phyloP scores from a whole-genome alignment of 2,888 invertebrate species.

The Xylocampa areola region DNA sequence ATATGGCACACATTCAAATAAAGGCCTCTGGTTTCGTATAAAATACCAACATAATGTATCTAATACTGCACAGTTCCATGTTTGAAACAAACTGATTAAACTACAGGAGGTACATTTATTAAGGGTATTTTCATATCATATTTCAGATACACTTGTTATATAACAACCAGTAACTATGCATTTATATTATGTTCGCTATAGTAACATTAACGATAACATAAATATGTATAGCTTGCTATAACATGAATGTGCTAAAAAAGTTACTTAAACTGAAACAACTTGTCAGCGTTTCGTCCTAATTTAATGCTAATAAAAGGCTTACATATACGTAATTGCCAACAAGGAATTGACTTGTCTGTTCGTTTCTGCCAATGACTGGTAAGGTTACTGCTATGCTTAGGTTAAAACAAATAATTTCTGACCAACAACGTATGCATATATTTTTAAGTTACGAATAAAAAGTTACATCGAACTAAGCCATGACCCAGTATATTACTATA shows the following conservation, averaged over 20 bases:
- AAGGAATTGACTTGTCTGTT: slow-evolving; percentile 2
- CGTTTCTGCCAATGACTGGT: slow-evolving; percentile 2
- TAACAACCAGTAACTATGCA: slow-evolving; percentile 39
- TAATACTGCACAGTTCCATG: no score
- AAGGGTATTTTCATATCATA: no score
- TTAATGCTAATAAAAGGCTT: slow-evolving; percentile 9
- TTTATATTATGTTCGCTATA: slow-evolving; percentile 26
- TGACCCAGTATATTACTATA: slow-evolving; percentile 56
- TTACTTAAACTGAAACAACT: slow-evolving; percentile 22
- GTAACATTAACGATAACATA: slow-evolving; percentile 7
- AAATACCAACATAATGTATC: slow-evolving; percentile 10
- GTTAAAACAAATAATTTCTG: no score
- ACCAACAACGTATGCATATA: not conserved
- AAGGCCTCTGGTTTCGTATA: slow-evolving; percentile 31
- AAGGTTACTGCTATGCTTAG: not conserved
- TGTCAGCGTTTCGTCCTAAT: slow-evolving; percentile 8
- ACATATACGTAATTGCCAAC: slow-evolving; percentile 16
- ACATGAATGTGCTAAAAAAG: slow-evolving; percentile 30
- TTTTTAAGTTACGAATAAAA: slow-evolving; percentile 17
- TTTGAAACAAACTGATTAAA: no score
- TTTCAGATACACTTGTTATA: no score
- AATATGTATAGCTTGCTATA: slow-evolving; percentile 6
- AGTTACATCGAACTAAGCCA: slow-evolving; percentile 55
- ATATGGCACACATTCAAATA: slow-evolving; percentile 47
- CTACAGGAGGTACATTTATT: no score